phyloP scores from a whole-genome alignment of 2,888 invertebrate genomes.

The Caprella mutica region DNA sequence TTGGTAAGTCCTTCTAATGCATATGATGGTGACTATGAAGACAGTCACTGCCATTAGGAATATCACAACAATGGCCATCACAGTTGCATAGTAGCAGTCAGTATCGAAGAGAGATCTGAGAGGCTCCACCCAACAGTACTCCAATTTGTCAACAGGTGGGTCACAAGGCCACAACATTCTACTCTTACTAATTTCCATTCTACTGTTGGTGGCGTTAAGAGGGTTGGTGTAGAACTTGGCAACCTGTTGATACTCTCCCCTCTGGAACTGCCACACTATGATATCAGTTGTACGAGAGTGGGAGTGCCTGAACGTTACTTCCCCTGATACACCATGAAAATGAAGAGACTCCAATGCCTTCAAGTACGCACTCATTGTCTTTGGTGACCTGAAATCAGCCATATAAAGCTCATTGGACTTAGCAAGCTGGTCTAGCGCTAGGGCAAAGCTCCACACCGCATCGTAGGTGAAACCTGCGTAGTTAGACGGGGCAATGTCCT shows the following conservation, averaged over 20 bases:
- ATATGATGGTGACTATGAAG: constrained; percentile 49
- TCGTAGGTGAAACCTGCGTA: constrained; percentile 69
- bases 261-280: constrained; percentile 40
- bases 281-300: constrained; percentile 49
- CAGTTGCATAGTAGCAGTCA: constrained; percentile 60
- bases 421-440: constrained; percentile 55
- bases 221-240: constrained; percentile 49
- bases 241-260: constrained; percentile 41
- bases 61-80: constrained; percentile 49
- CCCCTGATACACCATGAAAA: constrained; percentile 62
- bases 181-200: constrained; percentile 8
- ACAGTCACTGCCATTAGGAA: constrained; percentile 47
- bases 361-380: constrained; percentile 41
- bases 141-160: constrained; percentile 56
- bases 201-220: constrained; percentile 40
- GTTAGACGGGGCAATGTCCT: constrained; percentile 64
- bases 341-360: constrained; percentile 37
- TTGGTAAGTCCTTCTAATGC: constrained; percentile 46
- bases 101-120: constrained; percentile 57
- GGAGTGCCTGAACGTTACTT: constrained; percentile 55
- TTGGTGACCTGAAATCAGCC: constrained; percentile 47
- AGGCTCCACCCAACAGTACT: constrained; percentile 54
- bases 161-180: constrained; percentile 50
- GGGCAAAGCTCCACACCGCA: constrained; percentile 67
- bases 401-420: constrained; percentile 50